Conservation (phyloP, 1,140 invertebrate genomes). For the Belonocnema kinseyi region DNA sequence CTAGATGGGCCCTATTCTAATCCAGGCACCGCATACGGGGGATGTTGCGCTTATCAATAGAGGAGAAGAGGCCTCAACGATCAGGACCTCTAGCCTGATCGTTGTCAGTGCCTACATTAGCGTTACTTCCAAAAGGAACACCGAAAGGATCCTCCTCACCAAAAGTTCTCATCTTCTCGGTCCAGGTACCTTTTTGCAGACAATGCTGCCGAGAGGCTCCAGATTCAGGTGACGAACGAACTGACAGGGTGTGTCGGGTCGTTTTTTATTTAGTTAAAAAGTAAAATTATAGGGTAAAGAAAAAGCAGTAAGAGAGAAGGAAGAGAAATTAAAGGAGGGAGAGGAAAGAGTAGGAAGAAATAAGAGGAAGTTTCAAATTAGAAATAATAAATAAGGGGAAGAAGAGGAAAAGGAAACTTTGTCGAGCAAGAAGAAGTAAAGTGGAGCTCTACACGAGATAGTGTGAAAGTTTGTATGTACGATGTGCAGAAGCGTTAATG, state of each 20-base stretch:
- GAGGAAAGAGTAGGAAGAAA: slow-evolving; percentile 5
- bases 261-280: background rate
- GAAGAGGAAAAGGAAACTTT: slow-evolving; percentile 1
- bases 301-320: background rate
- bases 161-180: background rate
- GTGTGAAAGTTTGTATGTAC: background rate
- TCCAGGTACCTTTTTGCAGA: slow-evolving; percentile 8
- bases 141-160: background rate
- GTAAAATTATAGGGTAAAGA: background rate
- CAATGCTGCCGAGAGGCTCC: background rate
- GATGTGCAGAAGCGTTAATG: background rate
- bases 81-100: slow-evolving; percentile 30
- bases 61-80: slow-evolving; percentile 1
- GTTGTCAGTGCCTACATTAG: slow-evolving; percentile 18
- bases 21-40: background rate
- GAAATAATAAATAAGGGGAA: slow-evolving; percentile 22
- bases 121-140: background rate
- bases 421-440: background rate
- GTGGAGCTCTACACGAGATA: slow-evolving; percentile 1
- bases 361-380: background rate
- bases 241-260: background rate
- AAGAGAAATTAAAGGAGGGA: background rate
- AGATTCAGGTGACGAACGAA: slow-evolving; percentile 11
- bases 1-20: slow-evolving; percentile 61
- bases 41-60: slow-evolving; percentile 27